Conservation (phyloP, 2,113 vertebrate species). For the Ceyx melanurus region DNA sequence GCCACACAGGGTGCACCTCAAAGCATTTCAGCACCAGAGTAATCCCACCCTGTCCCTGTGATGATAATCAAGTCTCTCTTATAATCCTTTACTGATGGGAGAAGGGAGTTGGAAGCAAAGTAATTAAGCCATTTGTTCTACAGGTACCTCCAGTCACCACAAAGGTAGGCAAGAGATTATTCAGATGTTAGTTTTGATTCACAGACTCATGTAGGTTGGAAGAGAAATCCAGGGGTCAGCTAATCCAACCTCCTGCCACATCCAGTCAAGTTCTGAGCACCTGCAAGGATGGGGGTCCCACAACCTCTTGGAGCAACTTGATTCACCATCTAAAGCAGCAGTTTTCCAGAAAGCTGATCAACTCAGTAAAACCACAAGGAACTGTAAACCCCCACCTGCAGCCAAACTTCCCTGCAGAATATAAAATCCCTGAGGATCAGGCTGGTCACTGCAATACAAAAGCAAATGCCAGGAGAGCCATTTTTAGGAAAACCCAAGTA, state of each 20-base stretch:
- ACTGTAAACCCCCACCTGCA: not conserved
- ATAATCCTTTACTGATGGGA: not conserved
- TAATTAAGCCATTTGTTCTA: not conserved
- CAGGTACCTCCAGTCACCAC: accelerated
- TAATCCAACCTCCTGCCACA: not conserved
- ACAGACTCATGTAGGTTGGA: accelerated
- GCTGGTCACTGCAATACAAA: not conserved
- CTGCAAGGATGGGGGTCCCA: not conserved
- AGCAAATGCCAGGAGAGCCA: not conserved
- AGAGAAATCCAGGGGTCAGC: not conserved
- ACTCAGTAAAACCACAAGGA: not conserved
- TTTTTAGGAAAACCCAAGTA: not conserved
- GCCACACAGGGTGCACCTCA: not conserved
- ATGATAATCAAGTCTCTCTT: not conserved
- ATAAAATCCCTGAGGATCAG: not conserved
- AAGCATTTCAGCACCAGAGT: not conserved
- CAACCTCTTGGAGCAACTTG: not conserved
- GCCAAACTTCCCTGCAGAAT: not conserved
- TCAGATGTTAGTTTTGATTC: not conserved
- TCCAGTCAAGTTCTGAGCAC: not conserved
- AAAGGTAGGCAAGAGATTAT: not conserved
- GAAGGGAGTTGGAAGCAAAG: not conserved
- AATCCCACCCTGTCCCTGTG: not conserved
- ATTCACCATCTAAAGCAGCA: not conserved
- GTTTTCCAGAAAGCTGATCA: not conserved